These are phyloP conservation scores for Drosophila arizonae DNA, from an alignment of 1,140 invertebrate species.

Conservation along the genomic window DNA sequence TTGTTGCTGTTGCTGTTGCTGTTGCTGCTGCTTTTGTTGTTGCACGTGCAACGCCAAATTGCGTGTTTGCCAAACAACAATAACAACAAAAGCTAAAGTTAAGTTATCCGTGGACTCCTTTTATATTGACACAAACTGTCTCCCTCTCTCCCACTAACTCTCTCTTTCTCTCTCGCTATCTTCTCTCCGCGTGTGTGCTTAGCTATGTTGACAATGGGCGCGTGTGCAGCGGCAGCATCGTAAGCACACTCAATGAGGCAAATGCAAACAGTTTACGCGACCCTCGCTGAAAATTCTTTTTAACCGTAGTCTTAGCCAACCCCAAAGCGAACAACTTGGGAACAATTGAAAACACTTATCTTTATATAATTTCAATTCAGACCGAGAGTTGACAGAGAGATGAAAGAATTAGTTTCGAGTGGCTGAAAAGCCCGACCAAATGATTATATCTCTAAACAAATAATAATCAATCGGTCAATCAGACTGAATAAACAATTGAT, in stretches of 20 bases:
- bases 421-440: neutral
- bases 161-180: neutral
- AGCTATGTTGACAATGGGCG: constrained; percentile 71
- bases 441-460: neutral
- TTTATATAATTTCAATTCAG: constrained; percentile 31
- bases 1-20: constrained; percentile 39
- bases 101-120: constrained; percentile 33
- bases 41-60: constrained; percentile 59
- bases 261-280: constrained; percentile 75
- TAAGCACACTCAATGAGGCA: constrained; percentile 68
- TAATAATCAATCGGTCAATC: neutral
- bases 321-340: too few relatives aligned
- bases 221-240: constrained; percentile 49
- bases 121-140: constrained; percentile 39
- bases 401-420: constrained; percentile 19
- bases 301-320: too few relatives aligned
- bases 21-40: constrained; percentile 32
- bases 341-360: constrained; percentile 26
- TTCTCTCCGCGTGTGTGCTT: neutral
- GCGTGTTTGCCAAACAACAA: constrained; percentile 66
- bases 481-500: too few relatives aligned
- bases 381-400: constrained; percentile 21
- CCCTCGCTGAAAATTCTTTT: constrained; percentile 47
- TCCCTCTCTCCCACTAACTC: neutral
- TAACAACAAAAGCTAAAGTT: constrained; percentile 27